These are phyloP conservation scores for Enteromius afrohamiltoni DNA, from an alignment of 2,797 vertebrate genomes.

Conservation along the genomic window DNA sequence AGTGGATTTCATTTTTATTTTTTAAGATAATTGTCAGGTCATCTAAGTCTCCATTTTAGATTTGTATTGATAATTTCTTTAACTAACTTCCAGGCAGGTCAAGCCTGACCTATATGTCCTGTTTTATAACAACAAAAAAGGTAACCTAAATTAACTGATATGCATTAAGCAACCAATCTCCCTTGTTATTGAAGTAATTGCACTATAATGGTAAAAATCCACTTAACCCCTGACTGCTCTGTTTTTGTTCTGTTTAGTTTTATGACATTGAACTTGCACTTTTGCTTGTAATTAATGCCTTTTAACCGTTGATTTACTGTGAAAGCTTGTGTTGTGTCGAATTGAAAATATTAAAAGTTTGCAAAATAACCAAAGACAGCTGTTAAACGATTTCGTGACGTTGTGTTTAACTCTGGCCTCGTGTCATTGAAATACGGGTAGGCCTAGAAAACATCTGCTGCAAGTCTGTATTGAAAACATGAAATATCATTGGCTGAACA, in stretches of 20 bases:
- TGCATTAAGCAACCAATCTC: neutral
- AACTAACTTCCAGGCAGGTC: slow-evolving; percentile 9
- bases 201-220: slow-evolving; percentile 36
- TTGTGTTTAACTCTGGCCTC: slow-evolving; percentile 39
- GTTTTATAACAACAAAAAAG: slow-evolving; percentile 14
- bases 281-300: slow-evolving; percentile 56
- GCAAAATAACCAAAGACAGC: slow-evolving; percentile 54
- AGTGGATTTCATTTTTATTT: neutral
- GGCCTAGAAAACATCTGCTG: slow-evolving; percentile 30
- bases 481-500: slow-evolving; percentile 2
- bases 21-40: neutral
- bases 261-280: slow-evolving; percentile 54
- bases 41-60: slow-evolving; percentile 10
- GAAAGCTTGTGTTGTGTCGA: slow-evolving; percentile 48
- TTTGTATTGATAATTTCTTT: neutral
- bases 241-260: slow-evolving; percentile 38
- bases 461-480: slow-evolving; percentile 29
- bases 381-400: slow-evolving; percentile 36
- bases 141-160: neutral
- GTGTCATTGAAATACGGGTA: slow-evolving; percentile 32
- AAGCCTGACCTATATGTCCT: neutral
- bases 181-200: slow-evolving; percentile 35
- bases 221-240: slow-evolving; percentile 4
- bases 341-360: slow-evolving; percentile 41
- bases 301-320: slow-evolving; percentile 52